Conservation (phyloP, 2,888 invertebrate species). For the Ceriagrion tenellum region DNA sequence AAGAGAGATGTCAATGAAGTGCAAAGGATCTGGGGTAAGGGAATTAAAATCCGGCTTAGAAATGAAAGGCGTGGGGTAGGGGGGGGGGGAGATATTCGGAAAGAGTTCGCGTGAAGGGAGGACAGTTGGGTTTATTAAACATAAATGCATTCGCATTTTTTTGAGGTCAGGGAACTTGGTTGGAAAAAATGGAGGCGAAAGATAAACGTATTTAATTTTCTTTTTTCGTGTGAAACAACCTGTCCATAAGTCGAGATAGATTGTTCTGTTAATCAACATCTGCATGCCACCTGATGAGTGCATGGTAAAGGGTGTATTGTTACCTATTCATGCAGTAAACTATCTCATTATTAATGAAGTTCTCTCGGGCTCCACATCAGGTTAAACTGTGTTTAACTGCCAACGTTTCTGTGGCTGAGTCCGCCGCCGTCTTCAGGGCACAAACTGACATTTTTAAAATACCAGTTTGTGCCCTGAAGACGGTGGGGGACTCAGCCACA, state of each 20-base stretch:
- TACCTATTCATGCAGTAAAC: too few relatives aligned
- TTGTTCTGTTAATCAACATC: not conserved
- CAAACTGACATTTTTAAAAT: too few relatives aligned
- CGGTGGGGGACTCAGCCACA: too few relatives aligned
- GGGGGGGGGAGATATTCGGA: not conserved
- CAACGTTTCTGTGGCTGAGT: too few relatives aligned
- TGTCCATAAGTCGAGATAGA: not conserved
- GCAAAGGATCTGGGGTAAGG: not conserved
- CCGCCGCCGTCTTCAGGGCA: too few relatives aligned
- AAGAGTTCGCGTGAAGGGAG: not conserved
- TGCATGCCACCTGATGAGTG: too few relatives aligned
- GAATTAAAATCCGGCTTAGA: not conserved
- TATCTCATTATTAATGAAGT: too few relatives aligned
- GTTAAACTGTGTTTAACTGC: too few relatives aligned
- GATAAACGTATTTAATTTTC: not conserved
- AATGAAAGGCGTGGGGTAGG: not conserved
- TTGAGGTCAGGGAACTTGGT: not conserved
- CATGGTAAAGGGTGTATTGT: too few relatives aligned
- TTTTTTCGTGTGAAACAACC: not conserved
- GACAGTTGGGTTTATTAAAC: not conserved
- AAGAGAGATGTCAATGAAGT: not conserved
- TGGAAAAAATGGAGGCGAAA: not conserved
- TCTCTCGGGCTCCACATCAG: too few relatives aligned
- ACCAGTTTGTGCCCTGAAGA: too few relatives aligned
- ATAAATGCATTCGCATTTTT: not conserved